phyloP scores from a whole-genome alignment of 2,888 invertebrate genomes.

The Sipha maydis region DNA sequence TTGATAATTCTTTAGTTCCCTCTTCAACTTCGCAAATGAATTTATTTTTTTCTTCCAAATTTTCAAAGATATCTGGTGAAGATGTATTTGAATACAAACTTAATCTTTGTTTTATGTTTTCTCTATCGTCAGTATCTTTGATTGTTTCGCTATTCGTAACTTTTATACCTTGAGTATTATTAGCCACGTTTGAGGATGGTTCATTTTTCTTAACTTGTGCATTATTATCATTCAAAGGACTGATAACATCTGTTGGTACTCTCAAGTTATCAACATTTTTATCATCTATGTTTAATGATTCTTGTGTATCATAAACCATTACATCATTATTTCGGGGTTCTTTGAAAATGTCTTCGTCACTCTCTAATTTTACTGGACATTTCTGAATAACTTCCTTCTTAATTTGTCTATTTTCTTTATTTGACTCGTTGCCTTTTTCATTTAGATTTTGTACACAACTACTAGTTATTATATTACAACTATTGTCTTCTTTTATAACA shows the following conservation, averaged over 20 bases:
- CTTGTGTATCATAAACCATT: not conserved
- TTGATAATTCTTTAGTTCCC: not conserved
- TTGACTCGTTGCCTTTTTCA: not conserved
- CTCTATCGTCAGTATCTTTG: not conserved
- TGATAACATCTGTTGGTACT: not conserved
- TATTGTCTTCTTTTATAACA: not conserved
- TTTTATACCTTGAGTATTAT: not conserved
- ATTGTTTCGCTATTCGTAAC: not conserved
- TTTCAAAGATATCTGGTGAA: constrained; percentile 59
- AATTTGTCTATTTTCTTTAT: not conserved
- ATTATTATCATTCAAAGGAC: not conserved
- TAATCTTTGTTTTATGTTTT: constrained; percentile 42
- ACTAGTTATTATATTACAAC: not conserved
- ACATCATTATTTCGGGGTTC: no score
- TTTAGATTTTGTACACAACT: not conserved
- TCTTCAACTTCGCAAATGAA: not conserved
- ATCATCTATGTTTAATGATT: constrained; percentile 62
- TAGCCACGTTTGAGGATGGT: not conserved
- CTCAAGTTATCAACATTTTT: constrained; percentile 2
- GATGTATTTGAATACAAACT: constrained; percentile 36
- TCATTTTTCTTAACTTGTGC: not conserved
- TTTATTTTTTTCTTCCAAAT: constrained; percentile 47
- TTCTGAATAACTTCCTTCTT: not conserved
- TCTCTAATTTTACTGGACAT: not conserved
- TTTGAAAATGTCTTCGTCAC: not conserved